Base-by-base conservation (phyloP, 2,888 invertebrate species). In the Eucriotettix oculatus region DNA sequence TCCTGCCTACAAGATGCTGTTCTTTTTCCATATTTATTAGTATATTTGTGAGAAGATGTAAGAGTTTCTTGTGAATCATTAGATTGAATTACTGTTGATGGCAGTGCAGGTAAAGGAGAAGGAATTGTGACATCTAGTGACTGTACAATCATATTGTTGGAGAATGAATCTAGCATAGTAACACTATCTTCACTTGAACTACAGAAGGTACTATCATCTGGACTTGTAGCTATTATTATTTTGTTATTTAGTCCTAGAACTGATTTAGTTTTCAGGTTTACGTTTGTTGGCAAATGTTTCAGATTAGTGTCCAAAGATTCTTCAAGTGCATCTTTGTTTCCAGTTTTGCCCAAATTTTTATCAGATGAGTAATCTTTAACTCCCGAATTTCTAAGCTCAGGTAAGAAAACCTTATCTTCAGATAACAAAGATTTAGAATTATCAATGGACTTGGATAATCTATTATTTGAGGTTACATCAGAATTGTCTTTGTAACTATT, bases 171-270 rank as follows among this genome's bases (percentile, higher is more conserved):
- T 11, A 70, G 64, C 9, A 73, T 54, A 0, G 70, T 71, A 9
- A 72, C 58, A 60, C 71, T 71, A 57, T 73, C 73, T 63, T 73
- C 73, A 0, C 70, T 71, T 0, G 72, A 73, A 57, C 71, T 72
- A 0, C 68, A 68, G 1, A 68, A 66, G 5, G 71, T 71, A 1
- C 66, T 64, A 61, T 72, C 71, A 54, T 72, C 72, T 9, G 66
- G 69, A 42, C 43, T 42, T 42, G 59, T 11, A 55, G 55, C 10
- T 41, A 55, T n/a, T 40, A n/a, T 55, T 29, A 55, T 41, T 55
- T 55, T 55, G 11, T 16, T 29, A 42, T n/a, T 55, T n/a, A 55
- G 40, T n/a, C 55, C 55, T 29, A 41, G 10, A 29, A 41, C 11
- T 3, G 48, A 14, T 14, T 48, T 12, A 12, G n/a, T 48, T 41